Evolutionary conservation across 2,888 invertebrate species (phyloP).

Genomic region (Aethes cnicana): DNA sequence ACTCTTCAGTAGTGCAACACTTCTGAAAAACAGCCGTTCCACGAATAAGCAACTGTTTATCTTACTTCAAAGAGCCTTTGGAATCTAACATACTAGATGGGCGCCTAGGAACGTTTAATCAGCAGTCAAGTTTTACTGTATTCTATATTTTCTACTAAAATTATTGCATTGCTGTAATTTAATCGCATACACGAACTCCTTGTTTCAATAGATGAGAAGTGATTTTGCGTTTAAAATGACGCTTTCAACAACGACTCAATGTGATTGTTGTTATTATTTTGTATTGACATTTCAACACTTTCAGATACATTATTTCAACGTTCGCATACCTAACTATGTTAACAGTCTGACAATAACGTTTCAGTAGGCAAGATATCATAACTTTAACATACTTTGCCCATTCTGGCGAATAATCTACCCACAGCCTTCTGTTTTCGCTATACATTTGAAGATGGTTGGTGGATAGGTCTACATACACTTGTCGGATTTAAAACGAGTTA

Average conservation of each 20-base stretch:
- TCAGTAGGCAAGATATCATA: too few relatives aligned
- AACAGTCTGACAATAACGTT: neutral
- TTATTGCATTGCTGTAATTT: slow-evolving; percentile 28
- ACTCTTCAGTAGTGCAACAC: too few relatives aligned
- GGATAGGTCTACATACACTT: too few relatives aligned
- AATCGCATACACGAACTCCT: slow-evolving; percentile 21
- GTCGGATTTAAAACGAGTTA: slow-evolving; percentile 6
- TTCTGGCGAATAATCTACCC: too few relatives aligned
- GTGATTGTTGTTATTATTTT: slow-evolving; percentile 24
- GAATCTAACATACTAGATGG: neutral
- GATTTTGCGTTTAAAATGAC: slow-evolving; percentile 42
- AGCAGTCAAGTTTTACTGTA: slow-evolving; percentile 23
- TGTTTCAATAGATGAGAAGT: slow-evolving; percentile 21
- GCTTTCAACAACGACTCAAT: slow-evolving; percentile 37
- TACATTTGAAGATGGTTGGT: too few relatives aligned
- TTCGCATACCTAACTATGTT: neutral
- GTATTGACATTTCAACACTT: slow-evolving; percentile 1
- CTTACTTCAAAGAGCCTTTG: too few relatives aligned
- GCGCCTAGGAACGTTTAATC: slow-evolving; percentile 25
- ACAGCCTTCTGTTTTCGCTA: too few relatives aligned
- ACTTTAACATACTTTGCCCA: too few relatives aligned
- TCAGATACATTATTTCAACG: neutral
- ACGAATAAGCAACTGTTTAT: too few relatives aligned
- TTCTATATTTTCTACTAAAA: slow-evolving; percentile 26
- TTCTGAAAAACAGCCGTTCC: too few relatives aligned